phyloP scores from a whole-genome alignment of 2,113 vertebrate species.

The Oreochromis tanganicae region DNA sequence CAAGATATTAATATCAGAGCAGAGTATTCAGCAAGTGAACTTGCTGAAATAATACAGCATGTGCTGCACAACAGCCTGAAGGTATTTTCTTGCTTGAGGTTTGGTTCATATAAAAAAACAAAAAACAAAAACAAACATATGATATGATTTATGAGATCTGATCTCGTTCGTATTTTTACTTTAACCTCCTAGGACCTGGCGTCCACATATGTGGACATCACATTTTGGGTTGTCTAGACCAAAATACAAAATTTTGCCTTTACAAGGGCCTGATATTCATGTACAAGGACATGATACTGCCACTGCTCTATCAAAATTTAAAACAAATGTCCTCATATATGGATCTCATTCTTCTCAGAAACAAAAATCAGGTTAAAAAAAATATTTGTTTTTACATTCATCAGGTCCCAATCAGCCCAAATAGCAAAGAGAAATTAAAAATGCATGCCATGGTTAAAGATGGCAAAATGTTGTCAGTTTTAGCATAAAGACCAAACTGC shows the following conservation, averaged over 20 bases:
- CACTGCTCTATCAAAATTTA: background rate
- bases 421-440: background rate
- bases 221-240: background rate
- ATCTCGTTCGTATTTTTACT: background rate
- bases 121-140: background rate
- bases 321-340: background rate
- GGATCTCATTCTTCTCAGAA: background rate
- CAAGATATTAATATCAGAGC: background rate
- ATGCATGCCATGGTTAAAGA: background rate
- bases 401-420: background rate
- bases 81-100: no score
- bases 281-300: background rate
- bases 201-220: background rate
- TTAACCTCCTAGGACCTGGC: background rate
- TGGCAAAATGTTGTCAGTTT: fast-evolving
- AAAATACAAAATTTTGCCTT: background rate
- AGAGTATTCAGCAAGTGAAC: no score
- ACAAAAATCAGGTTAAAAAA: background rate
- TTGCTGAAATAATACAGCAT: no score
- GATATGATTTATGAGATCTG: background rate
- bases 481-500: background rate
- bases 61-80: no score
- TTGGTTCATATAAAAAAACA: background rate
- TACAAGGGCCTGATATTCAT: background rate
- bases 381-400: background rate